Percentiles rank a stretch among this genome's conserved stretches.
These are phyloP conservation scores for Venusia cambrica DNA, from an alignment of 2,888 invertebrate genomes.

Conservation along the genomic window DNA sequence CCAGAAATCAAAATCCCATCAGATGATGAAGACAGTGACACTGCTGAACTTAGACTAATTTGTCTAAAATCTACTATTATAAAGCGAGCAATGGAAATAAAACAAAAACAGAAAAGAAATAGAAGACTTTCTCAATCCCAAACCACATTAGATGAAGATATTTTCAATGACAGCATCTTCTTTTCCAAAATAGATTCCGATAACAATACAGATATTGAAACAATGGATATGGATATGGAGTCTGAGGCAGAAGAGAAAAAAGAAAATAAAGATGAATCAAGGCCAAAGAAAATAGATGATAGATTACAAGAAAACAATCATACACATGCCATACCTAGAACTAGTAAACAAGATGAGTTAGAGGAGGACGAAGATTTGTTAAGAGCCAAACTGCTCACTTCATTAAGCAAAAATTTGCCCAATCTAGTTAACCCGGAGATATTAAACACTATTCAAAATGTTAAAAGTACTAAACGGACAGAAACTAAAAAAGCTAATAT, in stretches of 20 bases:
- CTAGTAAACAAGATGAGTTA: slow-evolving; percentile 53
- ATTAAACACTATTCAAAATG: slow-evolving; percentile 38
- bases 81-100: slow-evolving; percentile 83
- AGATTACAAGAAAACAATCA: slow-evolving; percentile 17
- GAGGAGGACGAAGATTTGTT: slow-evolving; percentile 83
- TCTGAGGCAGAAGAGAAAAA: slow-evolving; percentile 70
- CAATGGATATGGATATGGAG: slow-evolving; percentile 77
- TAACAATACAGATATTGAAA: slow-evolving; percentile 72
- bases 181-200: slow-evolving; percentile 45
- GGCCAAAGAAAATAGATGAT: slow-evolving; percentile 23
- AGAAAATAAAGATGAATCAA: slow-evolving; percentile 38
- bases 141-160: slow-evolving; percentile 54
- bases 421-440: slow-evolving; percentile 52
- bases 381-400: slow-evolving; percentile 80
- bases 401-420: slow-evolving; percentile 80
- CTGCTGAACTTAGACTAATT: slow-evolving; percentile 82
- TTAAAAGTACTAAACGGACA: slow-evolving; percentile 25
- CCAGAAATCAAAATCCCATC: slow-evolving; percentile 37
- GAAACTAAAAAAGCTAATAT: slow-evolving; percentile 27
- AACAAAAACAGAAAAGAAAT: slow-evolving; percentile 64
- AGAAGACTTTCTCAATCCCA: slow-evolving; percentile 63
- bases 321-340: slow-evolving; percentile 20
- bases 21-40: slow-evolving; percentile 82
- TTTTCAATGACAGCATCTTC: slow-evolving; percentile 38
- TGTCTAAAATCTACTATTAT: slow-evolving; percentile 85